Evolutionary conservation across 2,888 invertebrate species (phyloP).

Genomic region (Diachrysia chrysitis): DNA sequence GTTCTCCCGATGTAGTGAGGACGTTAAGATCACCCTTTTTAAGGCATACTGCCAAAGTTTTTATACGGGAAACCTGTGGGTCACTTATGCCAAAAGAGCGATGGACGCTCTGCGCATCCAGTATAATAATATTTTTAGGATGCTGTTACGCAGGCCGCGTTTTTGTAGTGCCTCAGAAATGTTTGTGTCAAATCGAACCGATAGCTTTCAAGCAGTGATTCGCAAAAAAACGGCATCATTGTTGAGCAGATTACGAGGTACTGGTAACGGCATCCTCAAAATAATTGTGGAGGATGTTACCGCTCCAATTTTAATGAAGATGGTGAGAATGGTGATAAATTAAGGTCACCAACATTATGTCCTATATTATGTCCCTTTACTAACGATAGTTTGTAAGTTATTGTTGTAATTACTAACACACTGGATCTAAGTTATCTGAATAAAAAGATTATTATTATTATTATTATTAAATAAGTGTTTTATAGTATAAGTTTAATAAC

Average conservation of each 20-base stretch:
- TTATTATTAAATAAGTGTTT: no score
- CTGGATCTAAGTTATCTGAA: no score
- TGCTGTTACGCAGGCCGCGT: not conserved
- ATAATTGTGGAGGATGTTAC: slow-evolving; percentile 1
- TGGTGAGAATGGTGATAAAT: not conserved
- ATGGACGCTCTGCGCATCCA: not conserved
- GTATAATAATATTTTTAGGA: slow-evolving; percentile 4
- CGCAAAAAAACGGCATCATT: not conserved
- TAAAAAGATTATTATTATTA: no score
- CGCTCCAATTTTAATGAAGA: not conserved
- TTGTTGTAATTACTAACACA: no score
- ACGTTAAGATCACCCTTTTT: not conserved
- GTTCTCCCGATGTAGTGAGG: not conserved
- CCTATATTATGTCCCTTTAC: not conserved
- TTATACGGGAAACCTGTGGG: not conserved
- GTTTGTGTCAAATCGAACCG: not conserved
- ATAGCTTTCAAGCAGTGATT: not conserved
- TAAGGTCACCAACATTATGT: not conserved
- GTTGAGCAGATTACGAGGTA: not conserved
- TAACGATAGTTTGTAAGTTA: no score
- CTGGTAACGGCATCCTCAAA: slow-evolving; percentile 2
- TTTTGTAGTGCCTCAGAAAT: not conserved
- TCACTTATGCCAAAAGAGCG: not conserved
- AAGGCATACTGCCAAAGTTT: not conserved
- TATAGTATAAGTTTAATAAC: no score